A percentile compares a stretch with the other conserved stretches of the same genome.
Conservation (phyloP, 2,113 vertebrate species). For the Gadus chalcogrammus region DNA sequence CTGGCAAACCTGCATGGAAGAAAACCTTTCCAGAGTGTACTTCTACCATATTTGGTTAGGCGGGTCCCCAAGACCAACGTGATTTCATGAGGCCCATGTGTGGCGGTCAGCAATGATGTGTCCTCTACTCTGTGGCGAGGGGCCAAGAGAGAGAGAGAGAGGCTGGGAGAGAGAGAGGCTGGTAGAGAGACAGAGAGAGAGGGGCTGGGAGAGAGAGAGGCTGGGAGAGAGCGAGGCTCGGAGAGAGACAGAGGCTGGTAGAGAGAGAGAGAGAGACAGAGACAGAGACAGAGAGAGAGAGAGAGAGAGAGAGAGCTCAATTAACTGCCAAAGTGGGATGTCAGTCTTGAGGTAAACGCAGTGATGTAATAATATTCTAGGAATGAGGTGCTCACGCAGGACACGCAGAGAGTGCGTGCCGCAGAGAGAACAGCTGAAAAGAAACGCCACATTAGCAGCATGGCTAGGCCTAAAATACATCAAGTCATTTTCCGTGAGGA, state of each 20-base stretch:
- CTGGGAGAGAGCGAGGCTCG: too few relatives aligned
- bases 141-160: too few relatives aligned
- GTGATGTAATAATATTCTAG: conserved; percentile 25
- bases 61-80: conserved; percentile 18
- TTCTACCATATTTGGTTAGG: conserved; percentile 10
- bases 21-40: conserved; percentile 2
- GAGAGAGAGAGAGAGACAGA: too few relatives aligned
- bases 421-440: conserved; percentile 18
- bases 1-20: conserved; percentile 12
- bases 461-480: conserved; percentile 30
- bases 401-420: not conserved
- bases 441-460: conserved; percentile 20
- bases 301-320: too few relatives aligned
- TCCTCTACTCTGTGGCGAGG: conserved; percentile 15
- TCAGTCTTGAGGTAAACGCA: not conserved
- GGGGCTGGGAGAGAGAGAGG: too few relatives aligned
- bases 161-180: too few relatives aligned
- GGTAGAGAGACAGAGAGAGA: too few relatives aligned
- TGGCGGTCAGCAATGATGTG: conserved; percentile 4
- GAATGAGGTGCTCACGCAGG: conserved; percentile 8
- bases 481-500: conserved; percentile 47
- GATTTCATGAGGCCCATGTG: conserved; percentile 11
- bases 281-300: too few relatives aligned
- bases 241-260: too few relatives aligned
- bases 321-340: too few relatives aligned